Evolutionary conservation across 1,140 invertebrate genomes (phyloP), one percentile per base, ranked within the genome.

Genomic region (Drosophila punjabiensis): DNA sequence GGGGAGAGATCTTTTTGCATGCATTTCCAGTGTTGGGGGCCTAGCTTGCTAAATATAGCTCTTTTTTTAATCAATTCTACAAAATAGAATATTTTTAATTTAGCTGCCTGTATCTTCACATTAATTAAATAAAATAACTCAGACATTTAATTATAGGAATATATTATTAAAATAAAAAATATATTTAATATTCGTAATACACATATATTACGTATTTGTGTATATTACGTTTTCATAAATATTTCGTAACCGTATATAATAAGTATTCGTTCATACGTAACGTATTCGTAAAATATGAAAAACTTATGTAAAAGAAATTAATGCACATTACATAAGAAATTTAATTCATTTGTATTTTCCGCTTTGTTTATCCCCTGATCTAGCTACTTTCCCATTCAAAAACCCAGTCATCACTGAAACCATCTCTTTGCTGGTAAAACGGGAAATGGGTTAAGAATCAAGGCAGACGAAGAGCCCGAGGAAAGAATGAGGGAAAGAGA

Each of bases 381-480:
- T 50, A 47, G 33, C 48, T 45, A 37, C 35, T 55, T 56, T 62
- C 30, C 30, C 16, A 43, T 13, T 28, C 20, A 2, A 37, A 16
- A 10, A 0, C 0, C 6, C 8, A 2, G 24, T 2, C 64, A 68
- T 33, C 37, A 24, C 68, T 47, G 39, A 13, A 24, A 24, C 24
- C 37, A 60, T 28, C 33, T 59, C 58, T 50, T 59, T 30, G n/a
- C 53, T 61, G 45, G 52, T 45, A 37, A 73, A 76, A 71, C 81
- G 61, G 66, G 79, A 87, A 89, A 90, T 90, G 66, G 82, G 79
- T 67, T 85, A 89, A 89, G 82, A 89, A 89, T 76, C 78, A 81
- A 68, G 58, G 59, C 56, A 75, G 60, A 47, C 69, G 61, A 61
- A 45, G 41, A 63, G 28, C 37, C 53, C 20, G 37, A 62, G 18